phyloP scores from a whole-genome alignment of 2,113 vertebrate species.

The Hypomesus transpacificus region DNA sequence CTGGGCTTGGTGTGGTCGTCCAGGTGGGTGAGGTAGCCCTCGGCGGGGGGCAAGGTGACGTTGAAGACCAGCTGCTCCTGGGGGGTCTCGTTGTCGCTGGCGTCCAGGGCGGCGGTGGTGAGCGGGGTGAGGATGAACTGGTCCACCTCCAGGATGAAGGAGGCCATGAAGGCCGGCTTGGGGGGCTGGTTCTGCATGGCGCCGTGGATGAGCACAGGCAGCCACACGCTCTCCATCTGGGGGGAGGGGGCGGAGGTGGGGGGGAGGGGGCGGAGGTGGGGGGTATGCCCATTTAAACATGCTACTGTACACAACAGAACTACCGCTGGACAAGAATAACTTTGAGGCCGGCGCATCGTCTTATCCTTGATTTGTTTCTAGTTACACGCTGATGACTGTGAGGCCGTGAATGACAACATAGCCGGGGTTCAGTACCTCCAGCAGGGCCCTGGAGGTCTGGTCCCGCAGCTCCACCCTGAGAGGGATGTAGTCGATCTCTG shows the following conservation, averaged over 20 bases:
- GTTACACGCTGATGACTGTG: too few relatives aligned
- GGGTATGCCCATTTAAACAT: background rate
- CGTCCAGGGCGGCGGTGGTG: conserved; percentile 62
- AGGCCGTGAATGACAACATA: too few relatives aligned
- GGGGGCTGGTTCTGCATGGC: conserved; percentile 68
- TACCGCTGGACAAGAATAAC: too few relatives aligned
- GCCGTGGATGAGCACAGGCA: conserved; percentile 63
- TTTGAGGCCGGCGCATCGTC: too few relatives aligned
- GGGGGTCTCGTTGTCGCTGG: conserved; percentile 63
- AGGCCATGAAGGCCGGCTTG: conserved; percentile 65
- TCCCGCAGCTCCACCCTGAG: conserved; percentile 67
- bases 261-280: background rate
- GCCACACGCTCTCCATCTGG: conserved; percentile 70
- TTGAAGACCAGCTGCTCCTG: conserved; percentile 61
- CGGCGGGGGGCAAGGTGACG: conserved; percentile 39
- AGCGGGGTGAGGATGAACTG: conserved; percentile 72
- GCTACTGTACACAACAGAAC: background rate
- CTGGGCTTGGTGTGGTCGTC: conserved; percentile 63
- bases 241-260: conserved; percentile 18
- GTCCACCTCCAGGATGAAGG: conserved; percentile 74
- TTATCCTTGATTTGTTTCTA: too few relatives aligned
- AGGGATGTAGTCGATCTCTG: conserved; percentile 66
- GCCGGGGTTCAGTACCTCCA: conserved; percentile 53
- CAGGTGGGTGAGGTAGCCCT: conserved; percentile 67
- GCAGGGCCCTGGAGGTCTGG: conserved; percentile 52